Evolutionary conservation across 1,140 invertebrate genomes (phyloP), one percentile per base, ranked within the genome.

Genomic region (Sycophaga agraensis): DNA sequence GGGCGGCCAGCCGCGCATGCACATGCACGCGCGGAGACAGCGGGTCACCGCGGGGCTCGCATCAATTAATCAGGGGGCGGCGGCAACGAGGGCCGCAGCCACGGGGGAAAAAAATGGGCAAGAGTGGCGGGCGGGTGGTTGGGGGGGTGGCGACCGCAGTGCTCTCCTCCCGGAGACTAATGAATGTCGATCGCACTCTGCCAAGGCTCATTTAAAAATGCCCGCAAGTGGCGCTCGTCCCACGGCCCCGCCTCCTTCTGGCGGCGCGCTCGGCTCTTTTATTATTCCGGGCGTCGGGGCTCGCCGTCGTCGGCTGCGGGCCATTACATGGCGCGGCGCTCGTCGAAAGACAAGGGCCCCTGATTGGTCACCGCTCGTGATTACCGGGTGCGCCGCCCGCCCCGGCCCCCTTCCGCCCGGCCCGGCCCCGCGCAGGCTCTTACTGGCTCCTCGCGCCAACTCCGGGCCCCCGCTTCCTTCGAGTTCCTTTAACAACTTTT

Each of bases 301-400:
- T 40, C 46, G n/a, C n/a, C n/a, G n/a, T n/a, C n/a, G n/a, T n/a
- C n/a, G n/a, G n/a, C n/a, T n/a, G n/a, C n/a, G n/a, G n/a, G n/a
- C n/a, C n/a, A n/a, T n/a, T n/a, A n/a, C n/a, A n/a, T n/a, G n/a
- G n/a, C n/a, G n/a, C n/a, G n/a, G n/a, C n/a, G n/a, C n/a, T n/a
- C 55, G 61, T 50, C 45, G 42, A 66, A 63, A 66, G 64, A 72
- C 68, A 75, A 73, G 67, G 57, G 55, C 60, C 58, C 64, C 60
- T 75, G 72, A 75, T 73, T 75, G 70, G 70, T 68, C 67, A 65
- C 67, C 59, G 67, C 42, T 65, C 63, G 68, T 74, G 71, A 73
- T 74, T 74, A 69, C 64, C 66, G 64, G 63, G 35, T 16, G 26
- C 53, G 37, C n/a, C n/a, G n/a, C n/a, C n/a, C n/a, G n/a, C n/a